Percentiles rank a stretch among this genome's conserved stretches.
Evolutionary conservation across 2,797 vertebrate species (phyloP).

Genomic region (Caiman crocodilus): DNA sequence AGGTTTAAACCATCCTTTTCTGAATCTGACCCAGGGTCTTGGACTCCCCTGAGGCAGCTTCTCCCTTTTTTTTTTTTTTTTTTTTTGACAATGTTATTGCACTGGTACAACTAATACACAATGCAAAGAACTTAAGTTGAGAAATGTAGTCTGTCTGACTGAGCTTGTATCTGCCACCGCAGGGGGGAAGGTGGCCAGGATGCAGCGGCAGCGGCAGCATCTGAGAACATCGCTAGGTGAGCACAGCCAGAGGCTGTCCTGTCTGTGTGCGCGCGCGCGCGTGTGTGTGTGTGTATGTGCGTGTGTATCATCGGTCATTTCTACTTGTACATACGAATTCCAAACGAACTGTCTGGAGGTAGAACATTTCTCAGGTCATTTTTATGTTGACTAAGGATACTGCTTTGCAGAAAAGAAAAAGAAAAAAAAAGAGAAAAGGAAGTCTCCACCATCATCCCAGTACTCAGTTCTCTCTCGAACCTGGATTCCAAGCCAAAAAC

Average conservation of each 20-base stretch:
- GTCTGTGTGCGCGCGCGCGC: neutral
- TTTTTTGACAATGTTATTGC: slow-evolving; percentile 82
- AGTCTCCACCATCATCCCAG: slow-evolving; percentile 3
- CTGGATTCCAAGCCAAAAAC: slow-evolving; percentile 69
- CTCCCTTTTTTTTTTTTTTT: slow-evolving; percentile 26
- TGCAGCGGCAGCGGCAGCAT: slow-evolving; percentile 64
- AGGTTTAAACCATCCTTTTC: slow-evolving; percentile 71
- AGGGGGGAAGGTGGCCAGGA: slow-evolving; percentile 67
- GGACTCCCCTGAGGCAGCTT: slow-evolving; percentile 72
- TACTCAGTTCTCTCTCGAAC: slow-evolving; percentile 17
- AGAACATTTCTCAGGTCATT: slow-evolving; percentile 92
- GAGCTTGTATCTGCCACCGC: slow-evolving; percentile 45
- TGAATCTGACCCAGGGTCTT: slow-evolving; percentile 64
- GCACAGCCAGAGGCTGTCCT: neutral
- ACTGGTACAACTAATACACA: slow-evolving; percentile 84
- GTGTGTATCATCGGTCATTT: slow-evolving; percentile 45
- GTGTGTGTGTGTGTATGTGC: slow-evolving; percentile 52
- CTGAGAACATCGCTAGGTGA: neutral
- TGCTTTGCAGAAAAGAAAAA: slow-evolving; percentile 53
- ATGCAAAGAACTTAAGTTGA: slow-evolving; percentile 82
- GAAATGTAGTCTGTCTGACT: slow-evolving; percentile 69
- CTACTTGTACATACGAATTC: slow-evolving; percentile 80
- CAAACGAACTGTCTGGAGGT: slow-evolving; percentile 73
- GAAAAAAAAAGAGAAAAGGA: neutral
- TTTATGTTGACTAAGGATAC: slow-evolving; percentile 86